A percentile compares a stretch with the other conserved stretches of the same genome.
These are phyloP conservation scores for Chrysaora quinquecirrha DNA, from an alignment of 30 jellyfish, hydroid and myxozoan species.

Conservation along the genomic window DNA sequence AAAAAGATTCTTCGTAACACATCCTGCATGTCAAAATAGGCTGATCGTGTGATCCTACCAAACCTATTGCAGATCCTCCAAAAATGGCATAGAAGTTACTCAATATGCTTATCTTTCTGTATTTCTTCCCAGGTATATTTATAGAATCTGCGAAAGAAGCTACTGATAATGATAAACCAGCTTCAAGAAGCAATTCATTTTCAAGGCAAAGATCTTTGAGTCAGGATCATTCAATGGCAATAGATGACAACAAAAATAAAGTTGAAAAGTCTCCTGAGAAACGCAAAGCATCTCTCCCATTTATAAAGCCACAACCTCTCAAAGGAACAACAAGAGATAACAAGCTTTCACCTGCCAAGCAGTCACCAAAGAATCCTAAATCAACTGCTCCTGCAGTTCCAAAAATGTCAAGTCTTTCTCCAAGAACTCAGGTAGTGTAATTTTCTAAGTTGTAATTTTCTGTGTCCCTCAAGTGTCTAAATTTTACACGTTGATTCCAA, in stretches of 20 bases:
- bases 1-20: too few species aligned
- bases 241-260: neutral
- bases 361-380: neutral
- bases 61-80: too few species aligned
- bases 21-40: too few species aligned
- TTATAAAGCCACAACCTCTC: too few species aligned
- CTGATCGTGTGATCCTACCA: too few species aligned
- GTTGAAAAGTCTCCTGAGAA: constrained; percentile 24
- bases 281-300: constrained; percentile 23
- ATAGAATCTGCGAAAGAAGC: constrained; percentile 17
- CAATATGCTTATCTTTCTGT: too few species aligned
- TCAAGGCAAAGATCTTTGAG: constrained; percentile 14
- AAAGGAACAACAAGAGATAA: constrained; percentile 21
- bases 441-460: too few species aligned
- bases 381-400: neutral
- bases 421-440: neutral
- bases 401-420: constrained; percentile 7
- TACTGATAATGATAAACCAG: neutral
- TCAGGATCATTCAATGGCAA: neutral
- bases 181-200: neutral
- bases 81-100: too few species aligned
- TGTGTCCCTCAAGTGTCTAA: too few species aligned
- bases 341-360: neutral
- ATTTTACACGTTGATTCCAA: too few species aligned
- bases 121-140: constrained; percentile 31